Evolutionary conservation across 2,888 invertebrate species (phyloP), one percentile per base, ranked within the genome.

Genomic region (Pandemis cinnamomeana): DNA sequence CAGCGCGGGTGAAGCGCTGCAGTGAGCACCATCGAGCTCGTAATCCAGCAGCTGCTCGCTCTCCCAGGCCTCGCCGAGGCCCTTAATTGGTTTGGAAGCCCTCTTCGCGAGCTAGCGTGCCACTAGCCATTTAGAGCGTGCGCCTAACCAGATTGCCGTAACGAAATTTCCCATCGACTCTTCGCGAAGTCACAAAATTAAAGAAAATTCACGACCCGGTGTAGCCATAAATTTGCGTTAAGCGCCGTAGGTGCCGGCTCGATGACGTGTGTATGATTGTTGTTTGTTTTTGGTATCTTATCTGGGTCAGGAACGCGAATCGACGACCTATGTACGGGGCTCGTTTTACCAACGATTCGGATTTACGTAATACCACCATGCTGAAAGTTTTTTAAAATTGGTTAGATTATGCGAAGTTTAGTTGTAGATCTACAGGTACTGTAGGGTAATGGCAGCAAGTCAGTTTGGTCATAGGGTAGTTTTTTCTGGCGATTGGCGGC

Each of bases 41-140:
- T 90, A 89, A 91, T 87, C 89, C 86, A 84, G 86, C 93, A 92
- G 90, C 90, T 93, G 93, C 79, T 77, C 77, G 73, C 84, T 86
- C 89, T 93, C 94, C 92, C 94, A 94, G 87, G 92, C 85, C 89
- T 92, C 91, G 91, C 90, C 91, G 92, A 86, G 91, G 84, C 87
- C 92, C 92, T 91, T 93, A 93, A 93, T 93, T 93, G 93, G 93
- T 91, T 91, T 87, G 89, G 91, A 92, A 91, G 86, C 92, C 92
- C 93, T 92, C 93, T 92, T 91, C 90, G 91, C 87, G 82, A 84
- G 88, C 83, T 93, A 82, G 90, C 93, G 92, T 92, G 93, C 89
- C 84, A 80, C 78, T 82, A 81, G 83, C 90, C 91, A 89, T 92
- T 93, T 93, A 92, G 88, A 87, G 81, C 85, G 86, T 89, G 83